These are phyloP conservation scores for Huso huso DNA, from an alignment of 2,797 vertebrate genomes.

Conservation along the genomic window DNA sequence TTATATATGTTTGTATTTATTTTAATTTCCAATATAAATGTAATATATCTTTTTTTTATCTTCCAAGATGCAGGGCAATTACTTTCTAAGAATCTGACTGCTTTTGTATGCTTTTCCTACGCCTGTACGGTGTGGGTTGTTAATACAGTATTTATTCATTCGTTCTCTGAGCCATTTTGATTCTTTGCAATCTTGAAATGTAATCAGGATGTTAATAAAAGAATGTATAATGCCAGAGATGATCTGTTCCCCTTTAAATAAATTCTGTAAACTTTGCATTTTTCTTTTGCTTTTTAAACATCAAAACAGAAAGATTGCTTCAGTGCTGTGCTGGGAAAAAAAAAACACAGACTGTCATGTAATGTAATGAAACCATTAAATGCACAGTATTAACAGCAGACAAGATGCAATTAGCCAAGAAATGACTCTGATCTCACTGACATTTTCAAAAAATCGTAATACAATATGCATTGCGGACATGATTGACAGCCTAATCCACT, in stretches of 20 bases:
- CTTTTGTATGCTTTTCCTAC: no score
- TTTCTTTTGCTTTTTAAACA: not conserved
- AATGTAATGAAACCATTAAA: constrained; percentile 97
- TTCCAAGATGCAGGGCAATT: no score
- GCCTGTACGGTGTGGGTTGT: no score
- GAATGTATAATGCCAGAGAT: not conserved
- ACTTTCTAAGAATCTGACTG: no score
- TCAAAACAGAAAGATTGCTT: constrained; percentile 22
- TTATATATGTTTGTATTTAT: no score
- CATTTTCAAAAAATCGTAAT: constrained; percentile 99
- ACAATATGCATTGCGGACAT: constrained; percentile 81
- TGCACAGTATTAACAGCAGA: constrained; percentile 91
- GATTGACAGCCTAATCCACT: constrained; percentile 99
- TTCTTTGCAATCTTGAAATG: no score
- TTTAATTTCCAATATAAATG: no score
- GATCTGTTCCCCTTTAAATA: not conserved
- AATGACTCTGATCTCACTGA: constrained; percentile 99
- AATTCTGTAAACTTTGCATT: constrained; percentile 1
- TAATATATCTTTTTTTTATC: no score
- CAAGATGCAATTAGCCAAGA: constrained; percentile 99
- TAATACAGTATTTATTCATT: no score
- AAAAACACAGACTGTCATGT: constrained; percentile 77
- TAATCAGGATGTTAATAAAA: no score
- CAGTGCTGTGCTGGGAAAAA: constrained; percentile 38
- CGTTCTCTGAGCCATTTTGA: no score